Conservation (phyloP, 1,140 invertebrate genomes). For the Eupristina koningsbergeri region DNA sequence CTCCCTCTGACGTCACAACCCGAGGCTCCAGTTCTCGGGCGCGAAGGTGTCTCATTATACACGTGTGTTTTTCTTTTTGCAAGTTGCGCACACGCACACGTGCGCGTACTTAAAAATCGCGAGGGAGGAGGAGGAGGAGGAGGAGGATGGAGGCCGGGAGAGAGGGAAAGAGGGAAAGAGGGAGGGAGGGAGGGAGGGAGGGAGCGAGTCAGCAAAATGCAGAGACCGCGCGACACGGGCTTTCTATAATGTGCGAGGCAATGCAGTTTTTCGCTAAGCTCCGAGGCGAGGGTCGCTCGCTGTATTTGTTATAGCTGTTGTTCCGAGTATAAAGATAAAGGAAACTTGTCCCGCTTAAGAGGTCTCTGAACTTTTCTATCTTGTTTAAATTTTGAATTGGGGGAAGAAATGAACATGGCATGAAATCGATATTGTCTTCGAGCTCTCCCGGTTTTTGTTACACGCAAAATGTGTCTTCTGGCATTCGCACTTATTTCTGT, state of each 20-base stretch:
- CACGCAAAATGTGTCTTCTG: background rate
- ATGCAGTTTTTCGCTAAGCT: conserved; percentile 42
- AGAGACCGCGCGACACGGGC: conserved; percentile 5
- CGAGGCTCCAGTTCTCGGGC: background rate
- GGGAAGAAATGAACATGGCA: background rate
- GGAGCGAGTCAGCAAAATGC: conserved; percentile 49
- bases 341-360: conserved; percentile 12
- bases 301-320: conserved; percentile 28
- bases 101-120: background rate
- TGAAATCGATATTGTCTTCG: background rate
- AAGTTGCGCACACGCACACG: background rate
- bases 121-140: background rate
- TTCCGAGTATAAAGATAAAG: conserved; percentile 42
- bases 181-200: conserved; percentile 15
- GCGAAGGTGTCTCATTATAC: conserved; percentile 34
- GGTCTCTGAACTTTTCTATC: background rate
- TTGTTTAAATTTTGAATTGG: conserved; percentile 4
- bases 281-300: background rate
- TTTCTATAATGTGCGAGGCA: conserved; percentile 37
- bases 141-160: background rate
- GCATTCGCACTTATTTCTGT: background rate
- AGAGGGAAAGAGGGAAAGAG: conserved; percentile 23
- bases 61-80: conserved; percentile 26
- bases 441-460: background rate
- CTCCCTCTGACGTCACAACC: conserved; percentile 25